Conservation (phyloP, 2,113 vertebrate genomes). For the Pangasianodon gigas region DNA sequence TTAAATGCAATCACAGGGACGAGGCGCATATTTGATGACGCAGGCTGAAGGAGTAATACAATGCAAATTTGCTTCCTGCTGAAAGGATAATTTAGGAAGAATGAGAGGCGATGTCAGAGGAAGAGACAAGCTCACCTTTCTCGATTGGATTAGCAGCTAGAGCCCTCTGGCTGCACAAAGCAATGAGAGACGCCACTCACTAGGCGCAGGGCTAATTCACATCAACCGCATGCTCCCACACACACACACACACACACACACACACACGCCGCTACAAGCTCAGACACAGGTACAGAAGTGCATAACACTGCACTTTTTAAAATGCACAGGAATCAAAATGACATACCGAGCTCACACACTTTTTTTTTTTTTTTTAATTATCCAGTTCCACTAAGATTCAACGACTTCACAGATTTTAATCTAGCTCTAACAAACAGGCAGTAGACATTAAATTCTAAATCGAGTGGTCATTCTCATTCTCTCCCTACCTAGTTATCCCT, state of each 20-base stretch:
- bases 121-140: slow-evolving; percentile 60
- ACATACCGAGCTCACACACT: slow-evolving; percentile 1
- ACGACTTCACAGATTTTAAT: slow-evolving; percentile 20
- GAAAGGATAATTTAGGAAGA: slow-evolving; percentile 58
- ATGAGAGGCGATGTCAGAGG: slow-evolving; percentile 54
- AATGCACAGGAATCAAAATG: slow-evolving; percentile 41
- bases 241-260: slow-evolving; percentile 28
- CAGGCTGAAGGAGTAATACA: slow-evolving; percentile 54
- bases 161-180: slow-evolving; percentile 49
- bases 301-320: slow-evolving; percentile 19
- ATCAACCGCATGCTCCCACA: slow-evolving; percentile 13
- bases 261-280: slow-evolving; percentile 38
- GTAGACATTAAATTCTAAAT: neutral
- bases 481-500: neutral
- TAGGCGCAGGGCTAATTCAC: slow-evolving; percentile 37
- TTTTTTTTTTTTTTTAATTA: slow-evolving; percentile 8
- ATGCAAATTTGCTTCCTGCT: slow-evolving; percentile 60
- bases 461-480: neutral
- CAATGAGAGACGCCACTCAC: slow-evolving; percentile 48
- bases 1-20: slow-evolving; percentile 42
- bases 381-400: slow-evolving; percentile 3
- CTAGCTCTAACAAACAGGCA: neutral
- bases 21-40: slow-evolving; percentile 43
- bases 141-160: slow-evolving; percentile 57
- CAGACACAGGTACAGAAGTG: slow-evolving; percentile 41